Percentiles rank a stretch among this genome's conserved stretches.
phyloP scores from a whole-genome alignment of 1,140 invertebrate species.

The Ceratitis capitata region DNA sequence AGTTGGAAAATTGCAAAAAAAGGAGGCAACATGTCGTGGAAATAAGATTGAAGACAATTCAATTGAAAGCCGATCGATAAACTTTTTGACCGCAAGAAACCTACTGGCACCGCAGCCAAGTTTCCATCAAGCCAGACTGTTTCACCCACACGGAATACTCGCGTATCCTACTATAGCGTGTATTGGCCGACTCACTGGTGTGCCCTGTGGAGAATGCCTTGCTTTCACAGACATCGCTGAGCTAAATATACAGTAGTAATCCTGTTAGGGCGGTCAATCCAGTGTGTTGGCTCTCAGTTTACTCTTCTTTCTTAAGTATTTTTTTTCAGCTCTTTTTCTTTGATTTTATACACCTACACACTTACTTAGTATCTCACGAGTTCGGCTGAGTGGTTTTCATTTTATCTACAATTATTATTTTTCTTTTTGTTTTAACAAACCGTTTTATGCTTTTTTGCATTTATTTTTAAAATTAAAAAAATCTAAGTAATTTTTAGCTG shows the following conservation, averaged over 20 bases:
- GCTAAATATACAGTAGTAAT: slow-evolving; percentile 3
- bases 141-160: background rate
- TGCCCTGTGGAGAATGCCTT: background rate
- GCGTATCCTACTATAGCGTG: background rate
- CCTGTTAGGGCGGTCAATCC: background rate
- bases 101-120: background rate
- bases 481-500: background rate
- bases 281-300: background rate
- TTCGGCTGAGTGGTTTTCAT: background rate
- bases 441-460: slow-evolving; percentile 10
- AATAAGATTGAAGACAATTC: slow-evolving; percentile 64
- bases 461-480: background rate
- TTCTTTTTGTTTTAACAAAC: background rate
- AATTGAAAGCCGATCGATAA: slow-evolving; percentile 60
- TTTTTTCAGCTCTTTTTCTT: background rate
- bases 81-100: slow-evolving; percentile 45
- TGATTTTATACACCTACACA: background rate
- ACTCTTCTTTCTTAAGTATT: background rate
- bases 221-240: background rate
- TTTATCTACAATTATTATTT: background rate
- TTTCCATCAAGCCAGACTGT: background rate
- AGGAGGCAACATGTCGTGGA: slow-evolving; percentile 48
- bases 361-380: background rate
- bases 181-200: background rate
- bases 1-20: slow-evolving; percentile 51